Evolutionary conservation across 2,888 invertebrate genomes (phyloP), one percentile per base, ranked within the genome.

Genomic region (Parnassius apollo): DNA sequence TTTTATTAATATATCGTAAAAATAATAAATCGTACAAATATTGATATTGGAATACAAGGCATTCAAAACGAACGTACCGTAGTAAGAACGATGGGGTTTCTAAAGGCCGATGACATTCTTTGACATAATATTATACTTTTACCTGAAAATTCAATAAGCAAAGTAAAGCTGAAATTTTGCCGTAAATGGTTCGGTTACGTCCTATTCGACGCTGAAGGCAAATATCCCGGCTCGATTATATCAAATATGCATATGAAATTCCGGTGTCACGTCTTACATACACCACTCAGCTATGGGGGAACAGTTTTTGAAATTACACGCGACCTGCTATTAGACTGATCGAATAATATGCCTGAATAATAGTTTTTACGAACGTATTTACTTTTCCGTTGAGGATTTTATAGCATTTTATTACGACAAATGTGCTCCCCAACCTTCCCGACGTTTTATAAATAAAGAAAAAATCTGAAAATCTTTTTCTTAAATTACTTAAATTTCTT

Each of bases 161-260:
- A 51, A 57, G 54, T 54, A 18, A 53, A 54, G 25, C 25, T 59
- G 45, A 63, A 59, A 50, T 58, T 59, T 58, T 42, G 46, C 46
- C 22, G 54, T 59, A 56, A 59, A 22, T 59, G 52, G 48, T 49
- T 18, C 42, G 56, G 56, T 48, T 45, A 44, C 55, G 22, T 48
- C 44, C 45, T 18, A 46, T 60, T 57, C 46, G 54, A 60, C 57
- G 52, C 59, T 54, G 10, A 42, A 48, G 52, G 59, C 59, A 42
- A 52, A 42, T 65, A 63, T 58, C 48, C 59, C 63, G 69, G 72
- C 76, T 77, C 74, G 71, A 72, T 72, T 71, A 73, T 76, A 81
- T 89, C 78, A 80, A 88, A 88, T 87, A 89, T 89, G 85, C 85
- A 89, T 83, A 85, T 77, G 78, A 81, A 77, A 78, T 78, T 79